Evolutionary conservation across 2,888 invertebrate genomes (phyloP), one percentile per base, ranked within the genome.

Genomic region (Cybosia mesomella): DNA sequence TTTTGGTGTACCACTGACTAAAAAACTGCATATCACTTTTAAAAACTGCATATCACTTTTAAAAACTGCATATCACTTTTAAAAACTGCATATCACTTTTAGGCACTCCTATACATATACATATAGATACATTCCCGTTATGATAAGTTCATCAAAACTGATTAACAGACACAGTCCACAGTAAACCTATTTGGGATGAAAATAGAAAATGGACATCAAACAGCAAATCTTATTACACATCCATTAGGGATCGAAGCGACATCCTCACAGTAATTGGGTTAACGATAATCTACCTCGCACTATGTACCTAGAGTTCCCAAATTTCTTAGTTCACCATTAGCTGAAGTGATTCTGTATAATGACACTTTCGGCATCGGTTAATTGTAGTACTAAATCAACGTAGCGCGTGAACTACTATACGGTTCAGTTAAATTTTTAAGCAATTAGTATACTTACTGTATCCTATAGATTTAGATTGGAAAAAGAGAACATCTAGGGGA

Each of bases 311-410:
- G 79, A 69, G 77, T 76, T 72, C 77, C 76, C 72, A 64, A 85
- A 86, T 82, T 79, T 79, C 83, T 82, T 84, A 84, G 85, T 83
- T 84, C 77, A 77, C 81, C 81, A 82, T 84, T 82, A 79, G 81
- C 81, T 64, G 73, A 80, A 81, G 83, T 82, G 81, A 79, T 77
- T 81, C 79, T 64, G 75, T 71, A 80, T 87, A 86, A 85, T 85
- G 79, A 82, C 60, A 76, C 83, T 85, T 82, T 85, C 82, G 80
- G 74, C 75, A 74, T 75, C 78, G 82, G 82, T 84, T 83, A 81
- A 49, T 64, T 54, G 54, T 59, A 54, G 36, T 43, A 15, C 36
- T 54, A 66, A 36, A 54, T 66, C 60, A 36, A 53, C 22, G 24
- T 53, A 24, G 10, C n/a, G n/a, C 8, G 3, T 0, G 22, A 28